These are phyloP conservation scores for Beroe forskalii DNA, from an alignment of 37 sponge, comb jelly and placozoan species.

Conservation along the genomic window DNA sequence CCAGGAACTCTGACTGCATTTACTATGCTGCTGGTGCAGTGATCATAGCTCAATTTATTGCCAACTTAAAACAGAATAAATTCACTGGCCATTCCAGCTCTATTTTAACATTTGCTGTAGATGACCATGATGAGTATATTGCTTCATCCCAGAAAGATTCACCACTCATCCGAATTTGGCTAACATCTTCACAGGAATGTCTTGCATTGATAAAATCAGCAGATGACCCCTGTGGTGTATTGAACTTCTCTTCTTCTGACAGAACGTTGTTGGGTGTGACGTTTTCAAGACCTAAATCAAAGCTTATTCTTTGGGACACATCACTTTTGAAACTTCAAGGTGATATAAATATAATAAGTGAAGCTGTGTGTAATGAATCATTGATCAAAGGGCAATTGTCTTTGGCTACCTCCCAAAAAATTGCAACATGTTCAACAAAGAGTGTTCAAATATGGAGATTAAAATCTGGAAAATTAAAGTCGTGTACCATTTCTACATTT, in stretches of 20 bases:
- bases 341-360: slow-evolving; percentile 42
- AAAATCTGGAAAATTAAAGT: slow-evolving; percentile 22
- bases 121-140: slow-evolving; percentile 67
- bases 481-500: slow-evolving; percentile 20
- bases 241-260: slow-evolving; percentile 28
- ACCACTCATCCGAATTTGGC: slow-evolving; percentile 82
- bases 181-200: slow-evolving; percentile 66
- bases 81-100: slow-evolving; percentile 86
- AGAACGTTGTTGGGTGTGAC: slow-evolving; percentile 13
- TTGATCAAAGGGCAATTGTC: slow-evolving; percentile 23
- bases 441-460: slow-evolving; percentile 51
- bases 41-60: slow-evolving; percentile 74
- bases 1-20: neutral
- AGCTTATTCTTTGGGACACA: slow-evolving; percentile 41
- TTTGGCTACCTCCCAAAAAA: neutral
- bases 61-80: slow-evolving; percentile 70
- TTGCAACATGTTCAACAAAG: slow-evolving; percentile 35
- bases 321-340: slow-evolving; percentile 31
- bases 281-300: slow-evolving; percentile 16
- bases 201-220: slow-evolving; percentile 78
- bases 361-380: neutral
- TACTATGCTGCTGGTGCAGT: slow-evolving; percentile 78
- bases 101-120: slow-evolving; percentile 68
- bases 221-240: slow-evolving; percentile 16
- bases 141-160: slow-evolving; percentile 78